phyloP scores from a whole-genome alignment of 2,888 invertebrate species.

The Branchellion lobata region DNA sequence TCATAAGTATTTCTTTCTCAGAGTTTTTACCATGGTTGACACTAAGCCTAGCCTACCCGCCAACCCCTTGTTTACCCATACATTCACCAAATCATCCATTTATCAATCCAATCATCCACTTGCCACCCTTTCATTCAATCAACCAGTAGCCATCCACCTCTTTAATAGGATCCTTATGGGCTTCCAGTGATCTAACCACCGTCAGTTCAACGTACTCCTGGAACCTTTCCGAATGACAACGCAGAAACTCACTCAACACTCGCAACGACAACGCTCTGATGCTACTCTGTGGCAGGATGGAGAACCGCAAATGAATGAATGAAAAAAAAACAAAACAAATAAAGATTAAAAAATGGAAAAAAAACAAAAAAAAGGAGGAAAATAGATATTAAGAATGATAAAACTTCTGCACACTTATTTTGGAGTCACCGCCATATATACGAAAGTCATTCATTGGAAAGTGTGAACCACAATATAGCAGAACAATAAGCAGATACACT shows the following conservation, averaged over 20 bases:
- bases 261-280: constrained; percentile 71
- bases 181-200: constrained; percentile 81
- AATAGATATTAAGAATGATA: not conserved
- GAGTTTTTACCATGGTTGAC: no score
- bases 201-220: constrained; percentile 86
- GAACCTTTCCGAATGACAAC: constrained; percentile 76
- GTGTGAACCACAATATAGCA: no score
- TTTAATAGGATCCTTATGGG: constrained; percentile 71
- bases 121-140: no score
- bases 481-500: no score
- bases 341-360: not conserved
- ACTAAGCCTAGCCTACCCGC: no score
- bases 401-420: not conserved
- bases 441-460: no score
- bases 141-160: no score
- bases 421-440: not conserved
- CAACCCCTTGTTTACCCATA: no score
- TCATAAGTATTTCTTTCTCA: no score
- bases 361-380: not conserved
- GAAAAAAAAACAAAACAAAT: not conserved
- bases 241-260: constrained; percentile 80
- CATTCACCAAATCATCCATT: no score
- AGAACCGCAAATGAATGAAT: no score
- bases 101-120: no score
- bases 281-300: constrained; percentile 56